Evolutionary conservation across 2,797 vertebrate species (phyloP), one percentile per base, ranked within the genome.

Genomic region (Nyctalus aviator): DNA sequence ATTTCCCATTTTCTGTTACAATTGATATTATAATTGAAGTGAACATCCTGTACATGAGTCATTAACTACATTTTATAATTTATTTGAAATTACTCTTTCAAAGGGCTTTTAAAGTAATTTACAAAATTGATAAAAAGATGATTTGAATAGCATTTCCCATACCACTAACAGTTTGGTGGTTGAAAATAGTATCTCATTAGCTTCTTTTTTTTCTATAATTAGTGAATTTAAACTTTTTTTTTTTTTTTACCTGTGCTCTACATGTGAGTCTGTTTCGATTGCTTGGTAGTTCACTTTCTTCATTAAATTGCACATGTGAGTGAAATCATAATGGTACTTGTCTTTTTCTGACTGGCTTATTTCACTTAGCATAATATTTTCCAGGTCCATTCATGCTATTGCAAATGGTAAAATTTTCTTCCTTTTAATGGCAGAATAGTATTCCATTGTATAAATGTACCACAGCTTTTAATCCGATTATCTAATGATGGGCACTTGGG

Each of bases 21-120:
- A 79, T 53, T 86, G 88, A 27, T 75, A 20, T 11, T 62, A 62
- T 62, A 62, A 62, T 62, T 62, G 25, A 59, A 35, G 32, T 91
- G 88, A 93, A 79, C n/a, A 86, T 88, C 48, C 23, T 94, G 10
- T 44, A 48, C 4, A 18, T 84, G 44, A 78, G 23, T 86, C 30
- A 86, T 44, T 15, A 76, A 79, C 30, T 83, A 15, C 44, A 75
- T 72, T 32, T 88, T 30, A 81, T 23, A 84, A 13, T 66, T 90
- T 83, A 32, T 92, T 95, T 68, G 50, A 93, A 84, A 88, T 87
- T 91, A 81, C 4, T 81, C 1, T 86, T 91, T 90, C 18, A 84
- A 73, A 93, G 62, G 25, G 5, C 10, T 88, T 93, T 92, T 90
- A 92, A 93, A 76, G 5, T 69, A 76, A 88, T 93, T 93, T 78